Conservation (phyloP, 2,888 invertebrate species). For the Danaus chrysippus region DNA sequence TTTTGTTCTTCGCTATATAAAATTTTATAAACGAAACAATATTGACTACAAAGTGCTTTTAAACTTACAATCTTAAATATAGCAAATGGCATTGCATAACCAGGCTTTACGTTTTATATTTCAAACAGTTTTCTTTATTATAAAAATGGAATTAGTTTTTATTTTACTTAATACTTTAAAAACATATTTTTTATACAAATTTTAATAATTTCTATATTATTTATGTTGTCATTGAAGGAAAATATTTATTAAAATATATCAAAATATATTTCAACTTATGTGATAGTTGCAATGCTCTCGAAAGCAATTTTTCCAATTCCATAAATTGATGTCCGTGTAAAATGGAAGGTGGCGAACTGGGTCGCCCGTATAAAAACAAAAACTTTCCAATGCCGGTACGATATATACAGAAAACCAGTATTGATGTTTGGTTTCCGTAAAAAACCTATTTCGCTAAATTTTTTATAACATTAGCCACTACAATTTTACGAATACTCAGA, state of each 20-base stretch:
- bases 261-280: background rate
- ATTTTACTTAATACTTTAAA: too few relatives aligned
- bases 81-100: background rate
- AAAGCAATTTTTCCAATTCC: slow-evolving; percentile 26
- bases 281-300: slow-evolving; percentile 12
- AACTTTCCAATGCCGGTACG: slow-evolving; percentile 18
- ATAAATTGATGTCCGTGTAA: slow-evolving; percentile 23
- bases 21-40: slow-evolving; percentile 10
- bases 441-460: background rate
- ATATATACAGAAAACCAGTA: slow-evolving; percentile 4
- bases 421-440: slow-evolving; percentile 1
- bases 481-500: too few relatives aligned
- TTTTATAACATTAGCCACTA: background rate
- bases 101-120: too few relatives aligned
- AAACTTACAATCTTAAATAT: slow-evolving; percentile 2
- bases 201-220: too few relatives aligned
- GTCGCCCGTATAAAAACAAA: slow-evolving; percentile 25
- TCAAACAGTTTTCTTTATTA: too few relatives aligned
- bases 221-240: too few relatives aligned
- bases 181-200: too few relatives aligned
- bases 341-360: slow-evolving; percentile 20
- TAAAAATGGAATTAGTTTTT: too few relatives aligned
- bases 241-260: background rate
- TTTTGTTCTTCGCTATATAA: background rate
- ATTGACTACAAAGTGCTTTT: slow-evolving; percentile 4